These are phyloP conservation scores for Rhinogobio ventralis DNA, from an alignment of 2,797 vertebrate species.

Conservation along the genomic window DNA sequence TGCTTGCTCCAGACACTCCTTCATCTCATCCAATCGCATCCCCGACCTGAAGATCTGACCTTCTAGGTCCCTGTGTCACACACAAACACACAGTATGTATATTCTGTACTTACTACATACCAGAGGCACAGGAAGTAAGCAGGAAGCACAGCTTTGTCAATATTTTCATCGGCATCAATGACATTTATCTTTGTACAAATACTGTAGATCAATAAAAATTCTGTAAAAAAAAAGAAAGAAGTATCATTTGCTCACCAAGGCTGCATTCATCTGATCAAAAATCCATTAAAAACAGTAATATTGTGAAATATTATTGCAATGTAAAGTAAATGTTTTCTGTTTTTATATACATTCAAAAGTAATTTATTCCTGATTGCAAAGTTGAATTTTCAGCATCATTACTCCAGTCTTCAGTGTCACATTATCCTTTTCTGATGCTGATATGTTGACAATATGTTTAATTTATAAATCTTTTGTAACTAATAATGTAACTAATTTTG, in stretches of 20 bases:
- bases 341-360: too few relatives aligned
- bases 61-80: conserved; percentile 83
- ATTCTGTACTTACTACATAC: not conserved
- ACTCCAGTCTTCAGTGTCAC: not conserved
- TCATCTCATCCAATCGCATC: conserved; percentile 83
- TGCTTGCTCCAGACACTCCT: conserved; percentile 75
- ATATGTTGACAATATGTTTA: too few relatives aligned
- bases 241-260: not conserved
- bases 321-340: too few relatives aligned
- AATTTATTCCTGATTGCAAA: too few relatives aligned
- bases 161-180: not conserved
- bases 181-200: not conserved
- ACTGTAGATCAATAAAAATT: too few relatives aligned
- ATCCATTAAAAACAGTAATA: not conserved
- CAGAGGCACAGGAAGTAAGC: not conserved
- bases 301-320: not conserved
- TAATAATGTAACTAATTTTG: too few relatives aligned
- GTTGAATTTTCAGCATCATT: not conserved
- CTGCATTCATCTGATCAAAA: not conserved
- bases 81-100: not conserved
- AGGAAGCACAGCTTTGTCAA: not conserved
- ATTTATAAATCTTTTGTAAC: not conserved
- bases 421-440: not conserved
- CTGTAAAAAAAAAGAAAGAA: not conserved
- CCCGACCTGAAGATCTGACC: conserved; percentile 85